phyloP scores from a whole-genome alignment of 2,113 vertebrate species.

The Ciconia stormi region DNA sequence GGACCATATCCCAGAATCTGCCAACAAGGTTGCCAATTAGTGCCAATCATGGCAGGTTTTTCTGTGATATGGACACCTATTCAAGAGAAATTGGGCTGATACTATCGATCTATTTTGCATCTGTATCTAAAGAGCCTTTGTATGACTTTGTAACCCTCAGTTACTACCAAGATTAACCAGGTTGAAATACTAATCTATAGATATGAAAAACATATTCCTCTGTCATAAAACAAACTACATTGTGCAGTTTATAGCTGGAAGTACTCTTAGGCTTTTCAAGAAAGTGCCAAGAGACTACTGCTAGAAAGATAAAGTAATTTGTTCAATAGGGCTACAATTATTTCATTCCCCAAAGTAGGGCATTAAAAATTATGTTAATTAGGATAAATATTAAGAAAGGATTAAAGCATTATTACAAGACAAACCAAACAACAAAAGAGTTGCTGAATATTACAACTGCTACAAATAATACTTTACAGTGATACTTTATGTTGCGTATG shows the following conservation, averaged over 20 bases:
- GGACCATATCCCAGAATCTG: neutral
- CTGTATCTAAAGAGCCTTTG: neutral
- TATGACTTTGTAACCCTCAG: neutral
- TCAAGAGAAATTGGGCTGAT: neutral
- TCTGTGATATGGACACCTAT: neutral
- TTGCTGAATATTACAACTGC: neutral
- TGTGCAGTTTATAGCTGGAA: neutral
- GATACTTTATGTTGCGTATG: neutral
- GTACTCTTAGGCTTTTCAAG: neutral
- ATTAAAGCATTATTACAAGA: neutral
- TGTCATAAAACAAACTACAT: neutral
- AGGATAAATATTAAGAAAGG: neutral
- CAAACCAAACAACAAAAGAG: neutral
- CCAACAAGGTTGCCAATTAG: neutral
- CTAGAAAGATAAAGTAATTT: neutral
- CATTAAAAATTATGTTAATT: slow-evolving; percentile 6
- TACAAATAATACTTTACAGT: neutral
- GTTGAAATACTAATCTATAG: neutral
- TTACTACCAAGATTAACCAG: neutral
- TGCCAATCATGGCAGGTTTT: neutral
- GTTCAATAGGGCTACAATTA: neutral
- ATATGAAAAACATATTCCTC: neutral
- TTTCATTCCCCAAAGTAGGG: neutral
- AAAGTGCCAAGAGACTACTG: neutral
- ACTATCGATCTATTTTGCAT: neutral